Percentiles rank a stretch among this genome's conserved stretches.
Conservation (phyloP, 2,113 vertebrate species). For the Aptenodytes forsteri region DNA sequence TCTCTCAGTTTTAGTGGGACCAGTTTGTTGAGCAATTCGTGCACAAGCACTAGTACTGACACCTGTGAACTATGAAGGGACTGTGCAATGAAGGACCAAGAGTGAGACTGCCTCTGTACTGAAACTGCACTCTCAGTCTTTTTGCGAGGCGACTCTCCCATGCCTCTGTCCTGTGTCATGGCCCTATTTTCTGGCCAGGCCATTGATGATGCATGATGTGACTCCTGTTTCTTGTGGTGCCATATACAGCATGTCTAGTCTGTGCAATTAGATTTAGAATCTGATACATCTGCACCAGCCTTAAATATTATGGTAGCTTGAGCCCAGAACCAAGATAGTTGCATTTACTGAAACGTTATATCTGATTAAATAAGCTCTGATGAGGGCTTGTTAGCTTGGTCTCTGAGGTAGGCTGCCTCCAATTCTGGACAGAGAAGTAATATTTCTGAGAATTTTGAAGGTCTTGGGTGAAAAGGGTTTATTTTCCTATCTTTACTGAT, state of each 20-base stretch:
- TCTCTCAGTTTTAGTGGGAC: background rate
- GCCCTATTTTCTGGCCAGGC: background rate
- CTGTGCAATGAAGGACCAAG: background rate
- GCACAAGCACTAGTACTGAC: background rate
- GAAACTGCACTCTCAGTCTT: rapidly evolving
- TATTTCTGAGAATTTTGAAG: background rate
- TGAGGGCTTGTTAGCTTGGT: background rate
- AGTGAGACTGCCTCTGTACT: background rate
- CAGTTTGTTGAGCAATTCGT: background rate
- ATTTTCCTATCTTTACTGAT: background rate
- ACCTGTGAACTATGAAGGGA: background rate
- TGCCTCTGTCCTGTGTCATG: rapidly evolving
- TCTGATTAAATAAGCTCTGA: background rate
- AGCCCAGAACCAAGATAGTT: background rate
- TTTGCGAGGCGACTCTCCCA: rapidly evolving
- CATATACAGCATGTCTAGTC: background rate
- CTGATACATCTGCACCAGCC: background rate
- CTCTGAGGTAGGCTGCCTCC: background rate
- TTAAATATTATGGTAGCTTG: background rate
- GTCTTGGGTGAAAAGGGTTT: background rate
- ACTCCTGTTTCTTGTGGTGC: background rate
- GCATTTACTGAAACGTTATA: background rate
- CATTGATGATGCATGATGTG: background rate
- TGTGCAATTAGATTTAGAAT: background rate
- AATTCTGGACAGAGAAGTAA: background rate